A percentile compares a stretch with the other conserved stretches of the same genome.
Evolutionary conservation across 1,140 invertebrate species (phyloP).

Genomic region (Calephelis virginiensis): DNA sequence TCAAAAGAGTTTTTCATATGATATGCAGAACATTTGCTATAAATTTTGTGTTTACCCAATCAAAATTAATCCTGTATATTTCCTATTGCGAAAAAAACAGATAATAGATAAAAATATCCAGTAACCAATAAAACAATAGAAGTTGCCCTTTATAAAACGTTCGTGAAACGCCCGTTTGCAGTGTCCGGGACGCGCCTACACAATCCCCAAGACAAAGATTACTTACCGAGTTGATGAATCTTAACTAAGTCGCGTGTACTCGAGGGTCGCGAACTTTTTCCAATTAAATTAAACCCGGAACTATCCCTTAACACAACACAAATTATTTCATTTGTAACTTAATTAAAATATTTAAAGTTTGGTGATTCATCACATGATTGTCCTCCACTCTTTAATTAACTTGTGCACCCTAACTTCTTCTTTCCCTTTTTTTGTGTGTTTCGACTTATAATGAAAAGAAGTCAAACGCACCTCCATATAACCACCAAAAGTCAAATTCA

Average conservation of each 20-base stretch:
- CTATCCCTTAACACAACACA: conserved; percentile 17
- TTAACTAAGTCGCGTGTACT: conserved; percentile 29
- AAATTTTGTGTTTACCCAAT: too few species aligned
- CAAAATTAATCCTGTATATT: too few species aligned
- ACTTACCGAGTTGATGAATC: conserved; percentile 36
- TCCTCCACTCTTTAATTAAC: background rate
- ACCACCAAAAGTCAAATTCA: too few species aligned
- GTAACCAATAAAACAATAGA: too few species aligned
- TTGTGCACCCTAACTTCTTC: background rate
- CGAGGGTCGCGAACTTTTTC: conserved; percentile 25
- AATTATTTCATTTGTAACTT: conserved; percentile 13
- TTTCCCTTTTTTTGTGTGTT: too few species aligned
- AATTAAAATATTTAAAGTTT: conserved; percentile 5
- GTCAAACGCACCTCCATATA: too few species aligned
- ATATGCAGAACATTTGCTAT: too few species aligned
- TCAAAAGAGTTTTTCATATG: too few species aligned
- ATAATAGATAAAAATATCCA: too few species aligned
- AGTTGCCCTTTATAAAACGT: too few species aligned
- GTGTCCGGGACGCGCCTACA: background rate
- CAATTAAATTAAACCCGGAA: conserved; percentile 33
- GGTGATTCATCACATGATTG: background rate
- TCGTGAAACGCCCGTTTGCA: background rate
- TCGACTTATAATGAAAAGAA: too few species aligned
- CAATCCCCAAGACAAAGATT: conserved; percentile 31
- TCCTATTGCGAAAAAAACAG: too few species aligned